Base-by-base conservation (phyloP, 2,113 vertebrate genomes). In the Scopus umbretta region DNA sequence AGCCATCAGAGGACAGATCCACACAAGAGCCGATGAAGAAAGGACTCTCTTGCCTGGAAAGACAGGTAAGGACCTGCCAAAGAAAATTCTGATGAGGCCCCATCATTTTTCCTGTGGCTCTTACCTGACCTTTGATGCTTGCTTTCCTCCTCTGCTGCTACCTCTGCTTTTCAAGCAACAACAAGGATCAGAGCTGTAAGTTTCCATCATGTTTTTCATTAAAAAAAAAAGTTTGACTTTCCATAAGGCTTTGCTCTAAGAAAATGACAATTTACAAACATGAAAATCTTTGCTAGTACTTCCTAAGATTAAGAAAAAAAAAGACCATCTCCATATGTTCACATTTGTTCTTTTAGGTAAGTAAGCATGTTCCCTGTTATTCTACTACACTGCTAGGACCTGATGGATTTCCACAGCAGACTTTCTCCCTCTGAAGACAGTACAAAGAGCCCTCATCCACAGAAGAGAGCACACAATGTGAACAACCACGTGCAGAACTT, bases 311-410 rank as follows among this genome's bases (percentile, higher is more conserved):
- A 94, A 92, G 52, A 1, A 30, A 14, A 70, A 94, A 94, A 87
- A 95, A 78, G 9, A 22, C 78, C 59, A n/a, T 84, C 78, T 95
- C 72, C 81, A 83, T 94, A 96, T 66, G 76, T 49, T 87, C 53
- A 6, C 68, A 34, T 96, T 96, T 97, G 75, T 75, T 98, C 94
- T 95, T 95, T 96, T 72, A 91, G 82, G 86, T 97, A 97, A 96
- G 95, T 62, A 94, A 92, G 68, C 43, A 67, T 58, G 86, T 92
- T 97, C 63, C 61, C 38, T 93, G 52, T 76, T 96, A 95, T 96
- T 96, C 78, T 73, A 84, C 68, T 84, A 78, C 96, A 96, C 94
- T 95, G 34, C 43, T 89, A 91, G 85, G 42, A 90, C 88, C 61
- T 68, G 65, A 90, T 88, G 12, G 29, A 95, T 92, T 97, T 82